Conservation (phyloP, 1,140 invertebrate genomes). For the Muscidifurax raptorellus region DNA sequence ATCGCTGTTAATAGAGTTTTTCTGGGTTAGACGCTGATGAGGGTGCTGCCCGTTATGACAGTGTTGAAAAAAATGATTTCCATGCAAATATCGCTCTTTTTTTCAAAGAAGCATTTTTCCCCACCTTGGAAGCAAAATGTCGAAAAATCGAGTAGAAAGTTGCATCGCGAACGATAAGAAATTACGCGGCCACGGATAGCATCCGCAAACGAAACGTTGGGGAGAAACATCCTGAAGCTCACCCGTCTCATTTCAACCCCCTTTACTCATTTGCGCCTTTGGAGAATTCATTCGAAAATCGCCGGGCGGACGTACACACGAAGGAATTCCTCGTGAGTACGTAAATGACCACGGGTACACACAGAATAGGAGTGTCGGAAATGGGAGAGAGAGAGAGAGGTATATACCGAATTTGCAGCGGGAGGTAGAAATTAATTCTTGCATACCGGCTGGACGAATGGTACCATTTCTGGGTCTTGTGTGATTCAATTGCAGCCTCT, state of each 20-base stretch:
- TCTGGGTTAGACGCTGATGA: not conserved
- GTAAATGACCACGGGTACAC: not conserved
- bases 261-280: not conserved
- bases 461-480: not conserved
- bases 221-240: no score
- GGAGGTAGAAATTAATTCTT: not conserved
- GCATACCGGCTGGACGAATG: not conserved
- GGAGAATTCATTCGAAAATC: not conserved
- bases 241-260: no score
- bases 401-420: not conserved
- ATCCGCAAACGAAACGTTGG: no score
- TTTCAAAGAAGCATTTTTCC: not conserved
- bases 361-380: not conserved
- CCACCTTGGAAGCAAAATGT: no score
- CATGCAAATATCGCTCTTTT: not conserved
- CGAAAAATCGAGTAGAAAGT: no score
- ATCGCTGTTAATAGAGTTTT: conserved; percentile 4
- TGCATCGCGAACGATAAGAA: no score
- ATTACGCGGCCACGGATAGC: no score
- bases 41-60: not conserved
- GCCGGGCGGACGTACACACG: not conserved
- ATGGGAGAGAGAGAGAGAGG: not conserved
- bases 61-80: not conserved
- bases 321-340: not conserved
- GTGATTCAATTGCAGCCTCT: not conserved